These are phyloP conservation scores for Arion vulgaris DNA, from an alignment of 1,140 invertebrate genomes.

Conservation along the genomic window DNA sequence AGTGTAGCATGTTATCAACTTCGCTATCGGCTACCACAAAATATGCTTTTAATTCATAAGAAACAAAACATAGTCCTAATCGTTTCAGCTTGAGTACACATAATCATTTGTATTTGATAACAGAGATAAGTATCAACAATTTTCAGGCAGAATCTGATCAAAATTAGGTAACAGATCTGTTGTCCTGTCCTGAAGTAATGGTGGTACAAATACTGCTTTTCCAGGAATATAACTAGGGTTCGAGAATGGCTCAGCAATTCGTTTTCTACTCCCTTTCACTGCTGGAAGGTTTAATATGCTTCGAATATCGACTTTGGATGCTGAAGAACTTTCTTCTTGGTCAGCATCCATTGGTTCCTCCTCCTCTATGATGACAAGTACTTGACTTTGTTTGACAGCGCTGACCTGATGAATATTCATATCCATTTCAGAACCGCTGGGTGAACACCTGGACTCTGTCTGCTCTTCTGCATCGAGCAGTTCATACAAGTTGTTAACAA, in stretches of 20 bases:
- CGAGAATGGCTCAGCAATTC: not conserved
- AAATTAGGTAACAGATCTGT: slow-evolving; percentile 9
- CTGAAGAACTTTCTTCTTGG: not conserved
- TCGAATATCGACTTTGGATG: not conserved
- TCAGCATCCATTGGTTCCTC: slow-evolving; percentile 12
- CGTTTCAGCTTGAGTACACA: too few species aligned
- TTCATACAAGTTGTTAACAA: slow-evolving; percentile 8
- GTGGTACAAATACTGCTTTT: not conserved
- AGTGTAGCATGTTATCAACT: too few species aligned
- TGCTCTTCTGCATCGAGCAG: slow-evolving; percentile 17
- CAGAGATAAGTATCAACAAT: too few species aligned
- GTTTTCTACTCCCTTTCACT: not conserved
- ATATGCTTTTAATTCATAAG: too few species aligned
- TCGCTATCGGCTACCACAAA: too few species aligned
- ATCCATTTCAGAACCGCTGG: not conserved
- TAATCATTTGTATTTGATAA: too few species aligned
- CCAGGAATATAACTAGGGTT: slow-evolving; percentile 8
- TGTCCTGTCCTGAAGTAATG: not conserved
- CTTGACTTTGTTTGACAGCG: not conserved
- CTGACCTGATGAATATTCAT: not conserved
- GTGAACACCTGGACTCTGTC: not conserved
- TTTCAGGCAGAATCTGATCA: slow-evolving; percentile 21
- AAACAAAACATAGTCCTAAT: too few species aligned
- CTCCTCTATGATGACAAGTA: not conserved
- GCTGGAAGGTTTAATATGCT: not conserved